Evolutionary conservation across 2,797 vertebrate genomes (phyloP), one percentile per base, ranked within the genome.

Genomic region (Leptoclinus maculatus): DNA sequence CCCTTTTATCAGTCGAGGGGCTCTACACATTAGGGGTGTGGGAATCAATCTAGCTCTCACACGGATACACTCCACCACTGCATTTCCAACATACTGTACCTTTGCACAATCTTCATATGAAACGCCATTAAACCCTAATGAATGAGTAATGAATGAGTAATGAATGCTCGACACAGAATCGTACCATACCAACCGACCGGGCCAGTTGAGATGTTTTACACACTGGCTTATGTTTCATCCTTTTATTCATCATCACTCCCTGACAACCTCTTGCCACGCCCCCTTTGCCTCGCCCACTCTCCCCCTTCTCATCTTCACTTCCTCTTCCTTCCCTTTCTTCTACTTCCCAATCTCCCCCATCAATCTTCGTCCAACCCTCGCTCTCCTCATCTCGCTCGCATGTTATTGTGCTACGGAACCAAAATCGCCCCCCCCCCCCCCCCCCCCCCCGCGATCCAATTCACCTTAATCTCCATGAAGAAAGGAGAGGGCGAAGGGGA

Each of bases 401-500:
- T 0, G 11, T 74, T 56, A 83, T 79, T 88, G 82, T 88, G 76
- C 25, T 74, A 70, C 74, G 19, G 75, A 54, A 82, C 39, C 54
- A 27, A 43, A 77, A 87, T 65, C 49, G 4, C 68, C 41, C 62
- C 17, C 17, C 65, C 16, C 17, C 41, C 49, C 23, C 43, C 59
- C 67, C 36, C 53, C 62, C 57, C 9, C 64, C 62, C 75, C 16
- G 0, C 66, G 66, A 83, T 89, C 82, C 34, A 14, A 79, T 79
- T 83, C 87, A 81, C 83, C 88, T 87, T 87, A 83, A 91, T 90
- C 87, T 79, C 74, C 36, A 58, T 45, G 76, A 88, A 85, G 84
- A 91, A 86, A 87, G 62, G 59, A 77, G 73, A 51, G 78, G 69
- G 53, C 27, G 51, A 54, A 14, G 51, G 27, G 51, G 47, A 49